These are phyloP conservation scores for Scophthalmus maximus DNA, from an alignment of 2,113 vertebrate genomes.

Conservation along the genomic window DNA sequence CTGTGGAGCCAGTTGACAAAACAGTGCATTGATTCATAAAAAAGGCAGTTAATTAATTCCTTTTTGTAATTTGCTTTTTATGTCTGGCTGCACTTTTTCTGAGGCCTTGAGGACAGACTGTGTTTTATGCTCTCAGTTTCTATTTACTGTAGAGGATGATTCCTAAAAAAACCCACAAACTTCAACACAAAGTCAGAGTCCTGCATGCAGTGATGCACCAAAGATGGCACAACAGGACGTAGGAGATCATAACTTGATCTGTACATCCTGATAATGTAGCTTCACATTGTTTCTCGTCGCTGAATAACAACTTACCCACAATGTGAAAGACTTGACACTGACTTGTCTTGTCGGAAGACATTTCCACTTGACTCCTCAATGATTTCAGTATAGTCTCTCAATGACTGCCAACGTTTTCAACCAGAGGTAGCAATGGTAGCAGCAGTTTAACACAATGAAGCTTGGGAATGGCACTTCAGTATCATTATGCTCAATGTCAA, in stretches of 20 bases:
- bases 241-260: not conserved
- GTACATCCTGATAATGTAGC: not conserved
- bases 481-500: not conserved
- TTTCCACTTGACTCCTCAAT: too few relatives aligned
- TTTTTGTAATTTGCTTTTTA: not conserved
- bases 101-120: not conserved
- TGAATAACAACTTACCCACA: too few relatives aligned
- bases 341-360: too few relatives aligned
- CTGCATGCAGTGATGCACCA: not conserved
- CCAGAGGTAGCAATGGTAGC: too few relatives aligned
- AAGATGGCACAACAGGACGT: too few relatives aligned
- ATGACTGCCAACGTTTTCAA: too few relatives aligned
- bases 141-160: not conserved
- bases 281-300: not conserved
- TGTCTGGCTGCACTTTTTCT: conserved; percentile 1
- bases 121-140: not conserved
- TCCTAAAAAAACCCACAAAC: too few relatives aligned
- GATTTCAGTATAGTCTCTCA: not conserved
- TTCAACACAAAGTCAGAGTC: not conserved
- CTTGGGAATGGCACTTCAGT: not conserved
- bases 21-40: not conserved
- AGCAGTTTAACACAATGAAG: too few relatives aligned
- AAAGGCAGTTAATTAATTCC: not conserved
- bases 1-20: not conserved
- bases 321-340: too few relatives aligned